phyloP scores from a whole-genome alignment of 2,888 invertebrate species.

The Pantelozetes paolii region DNA sequence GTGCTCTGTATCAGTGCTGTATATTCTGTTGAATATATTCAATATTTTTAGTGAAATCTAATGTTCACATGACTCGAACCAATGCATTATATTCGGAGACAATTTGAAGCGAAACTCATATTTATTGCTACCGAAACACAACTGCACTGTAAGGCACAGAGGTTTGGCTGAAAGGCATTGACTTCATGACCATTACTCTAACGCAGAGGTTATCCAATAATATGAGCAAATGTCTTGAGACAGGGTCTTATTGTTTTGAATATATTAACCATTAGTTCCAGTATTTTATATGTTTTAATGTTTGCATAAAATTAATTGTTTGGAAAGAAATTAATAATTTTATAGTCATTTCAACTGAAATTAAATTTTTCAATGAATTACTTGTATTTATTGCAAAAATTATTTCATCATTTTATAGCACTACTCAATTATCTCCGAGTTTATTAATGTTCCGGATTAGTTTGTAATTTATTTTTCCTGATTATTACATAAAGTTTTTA shows the following conservation, averaged over 20 bases:
- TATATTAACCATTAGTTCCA: too few relatives aligned
- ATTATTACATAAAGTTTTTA: too few relatives aligned
- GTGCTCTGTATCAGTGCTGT: background rate
- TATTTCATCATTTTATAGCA: too few relatives aligned
- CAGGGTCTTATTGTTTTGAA: too few relatives aligned
- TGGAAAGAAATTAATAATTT: background rate
- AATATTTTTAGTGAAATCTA: background rate
- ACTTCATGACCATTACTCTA: background rate
- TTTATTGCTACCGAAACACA: background rate
- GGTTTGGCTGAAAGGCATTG: background rate
- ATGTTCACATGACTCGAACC: constrained; percentile 1
- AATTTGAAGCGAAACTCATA: background rate
- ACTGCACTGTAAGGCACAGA: background rate
- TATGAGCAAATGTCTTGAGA: background rate
- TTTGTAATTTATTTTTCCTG: too few relatives aligned
- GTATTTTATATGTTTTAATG: too few relatives aligned
- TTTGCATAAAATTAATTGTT: constrained; percentile 22
- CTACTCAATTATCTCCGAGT: too few relatives aligned
- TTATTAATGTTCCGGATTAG: too few relatives aligned
- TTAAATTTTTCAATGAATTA: background rate
- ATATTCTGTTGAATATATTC: constrained; percentile 6
- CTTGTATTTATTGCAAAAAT: too few relatives aligned
- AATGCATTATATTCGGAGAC: constrained; percentile 6
- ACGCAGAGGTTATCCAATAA: background rate
- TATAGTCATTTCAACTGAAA: background rate